Base-by-base conservation (phyloP, 2,113 vertebrate species). In the Percina caprodes region DNA sequence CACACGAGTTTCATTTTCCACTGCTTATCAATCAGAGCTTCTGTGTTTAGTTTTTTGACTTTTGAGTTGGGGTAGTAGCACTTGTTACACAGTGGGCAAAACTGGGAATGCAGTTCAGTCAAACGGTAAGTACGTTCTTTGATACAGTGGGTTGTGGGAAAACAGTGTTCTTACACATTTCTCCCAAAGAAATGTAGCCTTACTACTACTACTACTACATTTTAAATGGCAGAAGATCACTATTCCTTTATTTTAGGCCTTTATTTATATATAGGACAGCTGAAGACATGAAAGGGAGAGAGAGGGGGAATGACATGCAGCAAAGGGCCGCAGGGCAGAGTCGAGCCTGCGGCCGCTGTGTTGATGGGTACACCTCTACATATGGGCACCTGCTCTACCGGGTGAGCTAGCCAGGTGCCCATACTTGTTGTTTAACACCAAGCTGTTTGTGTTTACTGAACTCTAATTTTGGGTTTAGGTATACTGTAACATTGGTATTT, bases 1-100 rank as follows among this genome's bases (percentile, higher is more conserved):
- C 92, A 89, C 76, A 79, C 63, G 15, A 82, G 84, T 82, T 82
- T 89, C 48, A 86, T 79, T 86, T 88, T 66, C 74, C 70, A 65
- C 46, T 60, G 70, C 67, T 73, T 49, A 88, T 89, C 83, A 68
- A 88, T 88, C 52, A 67, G 69, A 69, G 6, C 56, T 42, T 69
- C 33, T 56, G 73, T 45, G 42, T 68, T 21, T 65, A 62, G 71
- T 51, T 66, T 79, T 35, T 63, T 35, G 23, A 58, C 51, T 23
- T 79, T 7, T 45, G 15, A 63, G 48, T 52, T 26, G 13, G 39
- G 13, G 21, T 13, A 39, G 58, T 8, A 6, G 33, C 23, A 21
- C n/a, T 14, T 2, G 6, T 70, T 14, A 24, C 49, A 39, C 60
- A 19, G 51, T 3, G 45, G 51, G 23, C 58, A 49, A 51, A 61